Base-by-base conservation (phyloP, 2,797 vertebrate genomes). In the Mormyrus hasselquistii region DNA sequence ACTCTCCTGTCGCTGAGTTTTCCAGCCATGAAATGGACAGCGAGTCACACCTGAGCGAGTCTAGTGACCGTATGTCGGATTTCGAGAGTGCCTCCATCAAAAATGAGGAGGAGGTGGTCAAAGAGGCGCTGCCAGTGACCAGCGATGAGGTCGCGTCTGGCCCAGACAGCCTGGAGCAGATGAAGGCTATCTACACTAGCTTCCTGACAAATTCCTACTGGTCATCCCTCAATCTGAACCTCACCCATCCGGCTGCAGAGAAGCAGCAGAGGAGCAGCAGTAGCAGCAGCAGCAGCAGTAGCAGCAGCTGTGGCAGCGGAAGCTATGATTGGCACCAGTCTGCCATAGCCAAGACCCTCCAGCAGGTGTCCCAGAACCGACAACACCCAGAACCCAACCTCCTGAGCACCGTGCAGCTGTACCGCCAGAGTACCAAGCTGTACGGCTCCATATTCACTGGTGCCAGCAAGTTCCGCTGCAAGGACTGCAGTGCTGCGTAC, bases 281-380 rank as follows among this genome's bases (percentile, higher is more conserved):
- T 5, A 95, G 96, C 90, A 96, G 96, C 88, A 91, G 95, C 82
- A 97, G 97, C 89, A 99, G 97, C 87, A 99, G 98, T 93, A 98
- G 97, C 53, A 99, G 97, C 85, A 98, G 98, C 93, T 97, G 97
- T 85, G 97, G 97, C 89, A 99, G 97, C 4, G 95, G 96, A 79
- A 98, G 97, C 95, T 99, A 98, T 73, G 99, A 99, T 94, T 99
- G 99, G 99, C 99, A 99, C 93, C 99, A 99, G 95, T 97, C 97
- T 4, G 98, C 99, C 49, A 95, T 99, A 94, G 97, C 98, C 89
- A 99, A 98, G 95, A 98, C 97, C 0, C 94, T 99, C 92, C 95
- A 96, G 90, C 98, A 98, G 88, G 96, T 96, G 90, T 96, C 97
- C 2, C 98, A 98, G 94, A 96, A 96, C 93, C 93, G 96, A 84